Evolutionary conservation across 1,140 invertebrate species (phyloP).

Genomic region (Drosophila pruinosa): DNA sequence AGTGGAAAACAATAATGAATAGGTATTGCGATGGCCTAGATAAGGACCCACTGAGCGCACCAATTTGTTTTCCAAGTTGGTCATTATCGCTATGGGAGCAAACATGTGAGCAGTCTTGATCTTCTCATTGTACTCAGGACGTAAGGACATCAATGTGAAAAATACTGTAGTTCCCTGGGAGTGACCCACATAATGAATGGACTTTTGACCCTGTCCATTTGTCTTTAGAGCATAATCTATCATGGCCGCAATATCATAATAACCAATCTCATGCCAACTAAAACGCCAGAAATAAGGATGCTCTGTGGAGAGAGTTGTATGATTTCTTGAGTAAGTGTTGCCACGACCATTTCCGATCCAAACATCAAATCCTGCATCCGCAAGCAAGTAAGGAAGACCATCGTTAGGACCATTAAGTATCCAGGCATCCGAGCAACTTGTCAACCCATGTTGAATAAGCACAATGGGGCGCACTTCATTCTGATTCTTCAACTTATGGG

Average conservation of each 20-base stretch:
- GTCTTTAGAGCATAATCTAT: slow-evolving; percentile 86
- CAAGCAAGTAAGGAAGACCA: slow-evolving; percentile 84
- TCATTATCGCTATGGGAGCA: slow-evolving; percentile 85
- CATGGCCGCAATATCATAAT: slow-evolving; percentile 87
- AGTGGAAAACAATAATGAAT: slow-evolving; percentile 82
- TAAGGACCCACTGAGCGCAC: slow-evolving; percentile 63
- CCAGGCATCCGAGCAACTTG: slow-evolving; percentile 89
- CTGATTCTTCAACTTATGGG: slow-evolving; percentile 48
- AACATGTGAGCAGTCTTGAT: slow-evolving; percentile 84
- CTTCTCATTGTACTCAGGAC: slow-evolving; percentile 85
- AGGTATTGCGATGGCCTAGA: slow-evolving; percentile 60
- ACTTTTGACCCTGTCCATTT: slow-evolving; percentile 84
- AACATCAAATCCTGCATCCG: slow-evolving; percentile 89
- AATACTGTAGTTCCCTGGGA: slow-evolving; percentile 85
- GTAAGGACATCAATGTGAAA: slow-evolving; percentile 83
- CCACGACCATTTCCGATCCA: slow-evolving; percentile 84
- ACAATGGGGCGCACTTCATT: slow-evolving; percentile 83
- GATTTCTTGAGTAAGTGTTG: slow-evolving; percentile 83
- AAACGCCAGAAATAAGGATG: slow-evolving; percentile 85
- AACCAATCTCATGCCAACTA: slow-evolving; percentile 87
- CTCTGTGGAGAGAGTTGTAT: slow-evolving; percentile 83
- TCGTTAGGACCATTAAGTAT: slow-evolving; percentile 87
- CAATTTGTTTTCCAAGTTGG: slow-evolving; percentile 63
- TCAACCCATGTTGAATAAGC: slow-evolving; percentile 88
- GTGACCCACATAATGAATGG: slow-evolving; percentile 87